Evolutionary conservation across 2,888 invertebrate genomes (phyloP).

Genomic region (Tenthredo notha): DNA sequence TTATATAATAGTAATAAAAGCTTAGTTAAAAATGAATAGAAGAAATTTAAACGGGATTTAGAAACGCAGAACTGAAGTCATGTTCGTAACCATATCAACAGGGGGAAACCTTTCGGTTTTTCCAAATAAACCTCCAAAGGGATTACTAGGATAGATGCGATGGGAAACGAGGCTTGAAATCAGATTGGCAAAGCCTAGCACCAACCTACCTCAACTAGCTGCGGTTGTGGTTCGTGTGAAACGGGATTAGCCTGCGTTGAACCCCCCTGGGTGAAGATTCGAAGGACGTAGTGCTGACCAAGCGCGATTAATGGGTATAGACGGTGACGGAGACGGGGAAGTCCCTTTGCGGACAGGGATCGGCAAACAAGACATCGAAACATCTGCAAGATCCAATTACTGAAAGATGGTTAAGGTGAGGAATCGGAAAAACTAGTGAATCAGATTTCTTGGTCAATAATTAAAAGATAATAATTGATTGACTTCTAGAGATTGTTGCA

Average conservation of each 20-base stretch:
- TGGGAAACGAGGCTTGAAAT: conserved; percentile 50
- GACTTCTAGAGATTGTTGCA: not conserved
- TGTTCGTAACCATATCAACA: not conserved
- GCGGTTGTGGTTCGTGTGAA: conserved; percentile 46
- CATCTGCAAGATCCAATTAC: conserved; percentile 38
- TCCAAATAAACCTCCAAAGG: conserved; percentile 34
- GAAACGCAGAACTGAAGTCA: conserved; percentile 11
- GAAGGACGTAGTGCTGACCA: conserved; percentile 48
- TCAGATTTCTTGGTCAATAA: not conserved
- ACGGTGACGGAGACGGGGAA: conserved; percentile 37
- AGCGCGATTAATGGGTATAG: conserved; percentile 44
- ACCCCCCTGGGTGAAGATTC: conserved; percentile 49
- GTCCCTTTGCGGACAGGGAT: conserved; percentile 15
- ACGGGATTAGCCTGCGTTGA: conserved; percentile 46
- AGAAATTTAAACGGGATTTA: not conserved
- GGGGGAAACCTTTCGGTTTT: conserved; percentile 19
- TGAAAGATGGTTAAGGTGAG: not conserved
- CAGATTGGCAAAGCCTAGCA: conserved; percentile 45
- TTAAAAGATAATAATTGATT: not conserved
- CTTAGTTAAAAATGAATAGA: no score
- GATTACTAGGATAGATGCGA: conserved; percentile 43
- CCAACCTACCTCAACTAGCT: conserved; percentile 49
- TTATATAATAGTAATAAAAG: not conserved
- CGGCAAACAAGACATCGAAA: not conserved
- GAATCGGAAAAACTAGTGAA: not conserved